Conservation (phyloP, 2,113 vertebrate species). For the Malurus alboscapulatus region DNA sequence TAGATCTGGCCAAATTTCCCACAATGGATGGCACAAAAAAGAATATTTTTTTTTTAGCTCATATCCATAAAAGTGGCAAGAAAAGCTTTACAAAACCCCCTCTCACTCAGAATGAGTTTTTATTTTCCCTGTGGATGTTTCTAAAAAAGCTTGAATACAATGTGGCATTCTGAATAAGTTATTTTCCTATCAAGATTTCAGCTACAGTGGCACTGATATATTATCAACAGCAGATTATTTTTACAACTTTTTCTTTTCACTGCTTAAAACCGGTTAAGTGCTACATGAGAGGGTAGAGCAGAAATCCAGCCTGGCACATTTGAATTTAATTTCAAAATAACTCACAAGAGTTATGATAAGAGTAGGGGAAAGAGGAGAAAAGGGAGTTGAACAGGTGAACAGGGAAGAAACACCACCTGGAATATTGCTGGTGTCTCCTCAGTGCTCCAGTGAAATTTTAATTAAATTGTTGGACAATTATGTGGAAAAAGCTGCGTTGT, state of each 20-base stretch:
- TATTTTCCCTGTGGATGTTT: background rate
- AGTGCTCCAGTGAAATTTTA: background rate
- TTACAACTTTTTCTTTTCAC: background rate
- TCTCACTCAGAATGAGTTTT: background rate
- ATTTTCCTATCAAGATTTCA: background rate
- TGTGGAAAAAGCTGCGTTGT: fast-evolving
- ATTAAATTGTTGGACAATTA: background rate
- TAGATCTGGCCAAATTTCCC: background rate
- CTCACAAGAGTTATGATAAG: background rate
- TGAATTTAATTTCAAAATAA: background rate
- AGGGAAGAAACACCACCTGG: background rate
- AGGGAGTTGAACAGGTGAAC: background rate
- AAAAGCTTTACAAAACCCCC: background rate
- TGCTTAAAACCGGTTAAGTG: background rate
- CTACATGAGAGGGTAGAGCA: background rate
- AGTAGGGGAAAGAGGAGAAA: background rate
- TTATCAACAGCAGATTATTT: background rate
- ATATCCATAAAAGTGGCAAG: background rate
- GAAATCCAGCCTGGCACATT: background rate
- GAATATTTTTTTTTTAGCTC: background rate
- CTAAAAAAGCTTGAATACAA: background rate
- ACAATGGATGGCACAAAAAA: background rate
- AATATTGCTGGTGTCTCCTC: background rate
- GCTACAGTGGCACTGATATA: background rate
- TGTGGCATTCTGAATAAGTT: fast-evolving